phyloP scores from a whole-genome alignment of 2,797 vertebrate genomes.

The Protosalanx chinensis region DNA sequence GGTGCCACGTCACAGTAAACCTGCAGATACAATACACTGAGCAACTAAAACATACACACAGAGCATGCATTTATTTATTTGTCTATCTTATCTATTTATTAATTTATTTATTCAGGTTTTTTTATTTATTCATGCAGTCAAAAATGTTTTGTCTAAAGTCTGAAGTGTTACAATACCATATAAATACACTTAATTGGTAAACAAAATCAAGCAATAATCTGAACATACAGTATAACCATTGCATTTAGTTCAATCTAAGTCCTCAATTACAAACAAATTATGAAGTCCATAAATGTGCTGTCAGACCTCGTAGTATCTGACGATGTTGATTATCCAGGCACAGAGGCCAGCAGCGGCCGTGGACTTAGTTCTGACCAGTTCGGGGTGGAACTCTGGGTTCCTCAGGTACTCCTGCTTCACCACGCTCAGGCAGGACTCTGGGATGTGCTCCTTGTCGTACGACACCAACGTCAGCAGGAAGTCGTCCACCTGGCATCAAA shows the following conservation, averaged over 20 bases:
- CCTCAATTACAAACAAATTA: no score
- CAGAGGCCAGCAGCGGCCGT: constrained; percentile 84
- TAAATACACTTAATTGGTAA: no score
- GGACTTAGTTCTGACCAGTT: constrained; percentile 78
- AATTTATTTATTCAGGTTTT: background rate
- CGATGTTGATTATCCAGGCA: constrained; percentile 81
- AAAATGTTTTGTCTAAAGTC: background rate
- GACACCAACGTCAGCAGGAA: constrained; percentile 79
- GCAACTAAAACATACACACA: background rate
- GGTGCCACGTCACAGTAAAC: constrained; percentile 80
- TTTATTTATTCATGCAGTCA: background rate
- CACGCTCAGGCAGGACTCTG: constrained; percentile 79
- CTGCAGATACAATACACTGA: constrained; percentile 51
- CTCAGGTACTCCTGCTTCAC: constrained; percentile 79
- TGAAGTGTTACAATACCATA: background rate
- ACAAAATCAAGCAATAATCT: no score
- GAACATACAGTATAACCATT: no score
- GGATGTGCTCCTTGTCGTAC: constrained; percentile 85
- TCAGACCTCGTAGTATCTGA: constrained; percentile 81
- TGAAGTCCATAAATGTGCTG: background rate
- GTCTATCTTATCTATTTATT: background rate
- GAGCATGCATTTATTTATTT: background rate
- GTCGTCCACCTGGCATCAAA: constrained; percentile 74
- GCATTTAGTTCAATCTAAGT: no score
- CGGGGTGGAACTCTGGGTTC: constrained; percentile 79